These are phyloP conservation scores for Clupea harengus DNA, from an alignment of 2,113 vertebrate genomes.

Conservation along the genomic window DNA sequence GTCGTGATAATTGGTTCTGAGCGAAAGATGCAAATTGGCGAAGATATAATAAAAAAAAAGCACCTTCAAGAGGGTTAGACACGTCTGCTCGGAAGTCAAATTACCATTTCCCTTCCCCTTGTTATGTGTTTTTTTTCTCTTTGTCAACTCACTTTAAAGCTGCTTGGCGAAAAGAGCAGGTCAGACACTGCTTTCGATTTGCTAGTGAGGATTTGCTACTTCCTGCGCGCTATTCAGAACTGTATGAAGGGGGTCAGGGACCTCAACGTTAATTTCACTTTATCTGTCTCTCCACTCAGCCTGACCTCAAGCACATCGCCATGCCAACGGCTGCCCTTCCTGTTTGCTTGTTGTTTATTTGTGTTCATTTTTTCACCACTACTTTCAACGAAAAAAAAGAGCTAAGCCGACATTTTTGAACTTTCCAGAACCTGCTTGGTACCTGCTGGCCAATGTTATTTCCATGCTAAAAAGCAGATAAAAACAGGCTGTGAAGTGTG, in stretches of 20 bases:
- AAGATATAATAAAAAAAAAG: constrained; percentile 64
- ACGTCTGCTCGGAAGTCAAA: constrained; percentile 71
- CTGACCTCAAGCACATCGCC: constrained; percentile 67
- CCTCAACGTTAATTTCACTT: constrained; percentile 76
- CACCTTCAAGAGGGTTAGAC: constrained; percentile 70
- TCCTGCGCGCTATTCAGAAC: constrained; percentile 69
- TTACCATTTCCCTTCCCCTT: constrained; percentile 68
- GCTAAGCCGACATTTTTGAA: constrained; percentile 41
- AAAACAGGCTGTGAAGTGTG: not conserved
- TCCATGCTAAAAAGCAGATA: not conserved
- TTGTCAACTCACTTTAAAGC: constrained; percentile 74
- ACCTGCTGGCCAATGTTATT: not conserved
- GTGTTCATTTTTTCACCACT: constrained; percentile 44
- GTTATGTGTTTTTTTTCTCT: constrained; percentile 56
- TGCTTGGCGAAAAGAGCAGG: constrained; percentile 66
- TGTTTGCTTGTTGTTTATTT: constrained; percentile 65
- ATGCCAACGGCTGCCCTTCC: constrained; percentile 57
- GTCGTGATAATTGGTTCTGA: constrained; percentile 69
- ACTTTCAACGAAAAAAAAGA: constrained; percentile 49
- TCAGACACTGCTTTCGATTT: constrained; percentile 70
- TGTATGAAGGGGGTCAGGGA: constrained; percentile 71
- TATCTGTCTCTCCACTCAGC: constrained; percentile 71
- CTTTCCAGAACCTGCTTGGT: not conserved
- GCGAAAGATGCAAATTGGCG: constrained; percentile 71
- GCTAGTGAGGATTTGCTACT: constrained; percentile 70